Conservation (phyloP, 2,888 invertebrate genomes). For the Nemoura dubitans region DNA sequence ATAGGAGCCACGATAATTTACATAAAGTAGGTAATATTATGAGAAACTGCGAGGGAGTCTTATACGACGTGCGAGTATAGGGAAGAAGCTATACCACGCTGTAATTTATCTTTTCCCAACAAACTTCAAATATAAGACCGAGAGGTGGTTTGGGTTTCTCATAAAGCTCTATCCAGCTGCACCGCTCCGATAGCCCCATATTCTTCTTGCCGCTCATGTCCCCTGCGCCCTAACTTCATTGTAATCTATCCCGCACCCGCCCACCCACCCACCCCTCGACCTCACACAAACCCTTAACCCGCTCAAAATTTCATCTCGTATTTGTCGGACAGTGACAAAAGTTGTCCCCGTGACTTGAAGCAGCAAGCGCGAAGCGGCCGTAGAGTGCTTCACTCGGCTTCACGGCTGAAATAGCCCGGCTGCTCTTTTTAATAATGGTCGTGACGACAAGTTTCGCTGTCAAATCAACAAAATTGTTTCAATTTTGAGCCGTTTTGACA, state of each 20-base stretch:
- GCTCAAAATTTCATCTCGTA: slow-evolving; percentile 49
- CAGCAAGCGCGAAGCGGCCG: slow-evolving; percentile 1
- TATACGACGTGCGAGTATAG: slow-evolving; percentile 28
- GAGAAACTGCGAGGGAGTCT: neutral
- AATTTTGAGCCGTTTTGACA: neutral
- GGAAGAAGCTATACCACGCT: slow-evolving; percentile 26
- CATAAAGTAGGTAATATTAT: slow-evolving; percentile 39
- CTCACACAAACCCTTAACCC: neutral
- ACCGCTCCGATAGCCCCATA: slow-evolving; percentile 44
- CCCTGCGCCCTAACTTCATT: slow-evolving; percentile 36
- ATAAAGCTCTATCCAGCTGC: slow-evolving; percentile 39
- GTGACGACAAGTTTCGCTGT: neutral
- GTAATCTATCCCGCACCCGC: slow-evolving; percentile 30
- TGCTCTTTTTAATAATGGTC: slow-evolving; percentile 8
- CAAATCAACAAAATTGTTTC: slow-evolving; percentile 1
- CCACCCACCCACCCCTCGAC: slow-evolving; percentile 35
- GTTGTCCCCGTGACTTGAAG: slow-evolving; percentile 47
- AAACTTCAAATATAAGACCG: slow-evolving; percentile 45
- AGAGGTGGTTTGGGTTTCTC: slow-evolving; percentile 40
- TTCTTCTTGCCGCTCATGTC: slow-evolving; percentile 37
- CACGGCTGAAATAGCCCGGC: neutral
- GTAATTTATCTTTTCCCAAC: slow-evolving; percentile 43
- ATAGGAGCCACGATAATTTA: slow-evolving; percentile 43
- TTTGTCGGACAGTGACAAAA: slow-evolving; percentile 50
- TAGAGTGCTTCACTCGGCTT: too few relatives aligned